A percentile compares a stretch with the other conserved stretches of the same genome.
These are phyloP conservation scores for Nesidiocoris tenuis DNA, from an alignment of 2,888 invertebrate species.

Conservation along the genomic window DNA sequence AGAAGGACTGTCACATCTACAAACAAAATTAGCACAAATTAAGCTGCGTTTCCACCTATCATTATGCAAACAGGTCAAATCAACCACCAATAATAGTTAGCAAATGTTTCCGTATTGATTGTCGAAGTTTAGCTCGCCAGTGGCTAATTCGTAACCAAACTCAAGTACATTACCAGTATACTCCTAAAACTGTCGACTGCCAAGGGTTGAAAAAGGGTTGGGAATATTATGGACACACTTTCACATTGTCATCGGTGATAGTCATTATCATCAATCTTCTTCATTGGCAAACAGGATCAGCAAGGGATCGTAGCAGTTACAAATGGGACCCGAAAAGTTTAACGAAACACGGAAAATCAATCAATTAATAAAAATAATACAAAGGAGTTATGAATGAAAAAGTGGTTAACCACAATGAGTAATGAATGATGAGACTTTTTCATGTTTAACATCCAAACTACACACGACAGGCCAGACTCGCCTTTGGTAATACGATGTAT, in stretches of 20 bases:
- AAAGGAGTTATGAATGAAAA: too few relatives aligned
- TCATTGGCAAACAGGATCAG: not conserved
- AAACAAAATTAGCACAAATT: slow-evolving; percentile 48
- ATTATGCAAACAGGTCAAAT: not conserved
- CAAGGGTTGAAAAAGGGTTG: not conserved
- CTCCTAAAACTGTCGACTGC: not conserved
- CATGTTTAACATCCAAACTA: too few relatives aligned
- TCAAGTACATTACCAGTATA: not conserved
- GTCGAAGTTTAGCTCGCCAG: not conserved
- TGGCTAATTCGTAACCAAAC: too few relatives aligned
- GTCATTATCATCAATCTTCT: not conserved
- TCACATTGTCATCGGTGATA: not conserved
- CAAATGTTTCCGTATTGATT: not conserved
- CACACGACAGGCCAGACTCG: too few relatives aligned
- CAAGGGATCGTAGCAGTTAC: not conserved
- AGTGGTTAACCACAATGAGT: too few relatives aligned
- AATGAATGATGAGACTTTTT: too few relatives aligned
- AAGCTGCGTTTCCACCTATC: slow-evolving; percentile 16
- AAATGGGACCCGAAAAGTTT: too few relatives aligned
- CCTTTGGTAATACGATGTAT: too few relatives aligned
- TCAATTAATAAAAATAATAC: too few relatives aligned
- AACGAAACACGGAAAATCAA: too few relatives aligned
- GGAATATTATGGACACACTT: not conserved
- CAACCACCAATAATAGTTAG: not conserved
- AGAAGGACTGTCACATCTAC: slow-evolving; percentile 62